Base-by-base conservation (phyloP, 2,888 invertebrate species). In the Steinernema scapterisci region DNA sequence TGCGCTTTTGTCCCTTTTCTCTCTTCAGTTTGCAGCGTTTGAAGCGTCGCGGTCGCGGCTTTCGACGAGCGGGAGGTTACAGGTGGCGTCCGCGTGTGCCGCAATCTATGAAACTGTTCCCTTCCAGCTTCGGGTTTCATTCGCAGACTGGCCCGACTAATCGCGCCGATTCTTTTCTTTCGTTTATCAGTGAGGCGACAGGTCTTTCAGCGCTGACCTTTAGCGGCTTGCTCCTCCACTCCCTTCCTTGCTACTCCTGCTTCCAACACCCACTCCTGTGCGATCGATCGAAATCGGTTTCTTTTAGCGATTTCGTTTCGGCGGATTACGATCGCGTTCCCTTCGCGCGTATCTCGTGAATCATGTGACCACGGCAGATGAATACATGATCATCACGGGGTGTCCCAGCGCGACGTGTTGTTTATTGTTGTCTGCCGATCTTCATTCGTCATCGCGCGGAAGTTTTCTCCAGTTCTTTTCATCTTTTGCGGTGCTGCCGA, bases 341-440 rank as follows among this genome's bases (percentile, higher is more conserved):
- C 3, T 9, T 38, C n/a, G 38, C 38, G 38, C 38, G 38, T 38
- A 38, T 38, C 38, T 38, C 38, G 38, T 38, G 38, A 38, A 38
- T 38, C 38, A 38, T 38, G 38, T 38, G 38, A 38, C 38, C 38
- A 38, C 38, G 38, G 38, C 38, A 38, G 38, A 38, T 38, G 48
- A 48, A 48, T 19, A 19, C n/a, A n/a, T 19, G 63, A 63, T 63
- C 27, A 63, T 25, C 25, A 63, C 38, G n/a, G 16, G 13, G 63
- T 3, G 63, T 63, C 63, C 38, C 31, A 31, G 63, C 63, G 63
- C 63, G 63, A 63, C 13, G 23, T 27, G 63, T 63, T 63, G 63
- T 63, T 63, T 63, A 63, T 48, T 48, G 48, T 48, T 48, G 48
- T 48, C 19, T 48, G 48, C 16, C 13, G 48, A 7, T 48, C 19